Conservation (phyloP, 2,797 vertebrate species). For the Gallinago solitaria region DNA sequence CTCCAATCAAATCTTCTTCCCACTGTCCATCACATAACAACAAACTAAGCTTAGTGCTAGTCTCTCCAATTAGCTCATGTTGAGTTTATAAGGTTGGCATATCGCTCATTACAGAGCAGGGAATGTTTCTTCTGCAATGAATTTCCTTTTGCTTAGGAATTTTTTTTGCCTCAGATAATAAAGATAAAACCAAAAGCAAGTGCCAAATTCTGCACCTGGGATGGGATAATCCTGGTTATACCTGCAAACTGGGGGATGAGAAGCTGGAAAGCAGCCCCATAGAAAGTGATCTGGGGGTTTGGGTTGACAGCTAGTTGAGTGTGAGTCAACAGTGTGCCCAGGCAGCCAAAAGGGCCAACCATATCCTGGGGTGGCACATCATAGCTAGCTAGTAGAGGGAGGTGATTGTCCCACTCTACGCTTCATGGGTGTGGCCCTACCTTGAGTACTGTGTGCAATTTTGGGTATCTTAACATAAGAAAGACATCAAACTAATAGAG, state of each 20-base stretch:
- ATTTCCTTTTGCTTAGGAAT: neutral
- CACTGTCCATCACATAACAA: neutral
- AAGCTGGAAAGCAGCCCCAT: neutral
- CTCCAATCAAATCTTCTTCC: neutral
- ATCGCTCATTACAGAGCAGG: neutral
- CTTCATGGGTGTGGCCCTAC: accelerated
- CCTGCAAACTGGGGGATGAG: neutral
- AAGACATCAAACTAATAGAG: neutral
- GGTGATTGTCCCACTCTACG: neutral
- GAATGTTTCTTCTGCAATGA: neutral
- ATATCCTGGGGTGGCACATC: accelerated
- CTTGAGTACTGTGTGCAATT: neutral
- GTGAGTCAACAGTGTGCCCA: neutral
- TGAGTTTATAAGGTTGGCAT: neutral
- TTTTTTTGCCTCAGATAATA: neutral
- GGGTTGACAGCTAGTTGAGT: neutral
- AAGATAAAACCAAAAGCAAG: neutral
- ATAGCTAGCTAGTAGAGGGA: accelerated
- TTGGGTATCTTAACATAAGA: neutral
- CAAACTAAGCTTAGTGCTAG: neutral
- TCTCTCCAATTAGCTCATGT: neutral
- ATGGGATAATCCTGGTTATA: neutral
- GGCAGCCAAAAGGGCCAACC: neutral
- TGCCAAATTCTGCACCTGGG: neutral
- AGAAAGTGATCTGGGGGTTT: neutral